Percentiles rank a stretch among this genome's conserved stretches.
phyloP scores from a whole-genome alignment of 2,113 vertebrate species.

The Syngnathus floridae region DNA sequence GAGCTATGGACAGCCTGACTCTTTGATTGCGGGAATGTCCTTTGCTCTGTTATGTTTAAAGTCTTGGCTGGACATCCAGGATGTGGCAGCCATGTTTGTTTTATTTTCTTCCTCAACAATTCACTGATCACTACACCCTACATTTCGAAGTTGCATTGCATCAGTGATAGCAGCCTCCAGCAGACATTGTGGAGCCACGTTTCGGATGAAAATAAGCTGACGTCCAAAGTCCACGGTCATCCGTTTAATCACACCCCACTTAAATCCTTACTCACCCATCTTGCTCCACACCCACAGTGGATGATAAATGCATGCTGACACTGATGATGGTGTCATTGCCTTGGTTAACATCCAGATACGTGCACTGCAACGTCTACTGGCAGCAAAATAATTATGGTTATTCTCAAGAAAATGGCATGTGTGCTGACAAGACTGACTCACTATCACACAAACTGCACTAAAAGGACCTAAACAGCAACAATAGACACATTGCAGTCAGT shows the following conservation, averaged over 20 bases:
- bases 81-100: conserved; percentile 22
- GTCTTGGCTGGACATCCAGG: conserved; percentile 21
- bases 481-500: not conserved
- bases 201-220: conserved; percentile 10
- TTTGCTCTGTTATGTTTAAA: conserved; percentile 17
- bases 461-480: not conserved
- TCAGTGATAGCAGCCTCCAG: conserved; percentile 4
- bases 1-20: conserved; percentile 17
- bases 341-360: conserved; percentile 33
- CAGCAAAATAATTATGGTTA: not conserved
- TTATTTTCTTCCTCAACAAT: conserved; percentile 19
- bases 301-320: conserved; percentile 25
- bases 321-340: conserved; percentile 34
- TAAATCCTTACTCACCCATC: conserved; percentile 19
- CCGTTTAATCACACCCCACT: conserved; percentile 28
- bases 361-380: conserved; percentile 13
- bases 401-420: not conserved
- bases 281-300: conserved; percentile 30
- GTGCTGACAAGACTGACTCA: not conserved
- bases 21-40: conserved; percentile 33
- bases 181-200: not conserved
- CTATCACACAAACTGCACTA: not conserved
- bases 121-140: not conserved
- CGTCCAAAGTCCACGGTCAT: conserved; percentile 25
- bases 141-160: not conserved